Evolutionary conservation across 2,797 vertebrate genomes (phyloP), one percentile per base, ranked within the genome.

Genomic region (Spinus pinus): DNA sequence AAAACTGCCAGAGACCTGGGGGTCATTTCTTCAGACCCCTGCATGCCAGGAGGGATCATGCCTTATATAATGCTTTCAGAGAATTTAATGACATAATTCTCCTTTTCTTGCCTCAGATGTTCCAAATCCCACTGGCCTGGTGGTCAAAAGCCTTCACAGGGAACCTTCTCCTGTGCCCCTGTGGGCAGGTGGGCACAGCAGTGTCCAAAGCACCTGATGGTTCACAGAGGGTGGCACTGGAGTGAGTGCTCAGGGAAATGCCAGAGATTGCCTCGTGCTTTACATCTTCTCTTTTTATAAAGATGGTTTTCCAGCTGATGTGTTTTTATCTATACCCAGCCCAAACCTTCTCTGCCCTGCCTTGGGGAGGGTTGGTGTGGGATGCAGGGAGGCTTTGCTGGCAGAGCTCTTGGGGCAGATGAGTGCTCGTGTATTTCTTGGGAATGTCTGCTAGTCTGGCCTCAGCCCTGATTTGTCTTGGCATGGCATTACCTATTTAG

Each of bases 281-380:
- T 53, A 6, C 7, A 15, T 37, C 41, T 53, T 35, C 31, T 54
- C 12, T 49, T 50, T 56, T 35, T n/a, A 37, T 54, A n/a, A 25
- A 58, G 30, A 4, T 16, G 10, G 1, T 15, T 74, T 93, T 81
- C 23, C n/a, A 81, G 28, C 23, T 20, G 39, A 11, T 0, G 0
- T 31, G 35, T 14, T 44, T 72, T 54, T 51, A 46, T 27, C 28
- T 31, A 4, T 6, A 2, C 28, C 16, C 6, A 2, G 18, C 23
- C 41, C 30, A 42, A 7, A 28, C 17, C n/a, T 49, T 31, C 27
- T 16, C 28, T 9, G 7, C 22, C 23, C 67, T 62, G 49, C 0
- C 0, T 0, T 51, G 39, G n/a, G n/a, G n/a, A n/a, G 35, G n/a
- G 1, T 9, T 1, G 5, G 16, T 46, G 37, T 57, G 47, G 71